Evolutionary conservation across 2,113 vertebrate genomes (phyloP), one percentile per base, ranked within the genome.

Genomic region (Pampusana beccarii): DNA sequence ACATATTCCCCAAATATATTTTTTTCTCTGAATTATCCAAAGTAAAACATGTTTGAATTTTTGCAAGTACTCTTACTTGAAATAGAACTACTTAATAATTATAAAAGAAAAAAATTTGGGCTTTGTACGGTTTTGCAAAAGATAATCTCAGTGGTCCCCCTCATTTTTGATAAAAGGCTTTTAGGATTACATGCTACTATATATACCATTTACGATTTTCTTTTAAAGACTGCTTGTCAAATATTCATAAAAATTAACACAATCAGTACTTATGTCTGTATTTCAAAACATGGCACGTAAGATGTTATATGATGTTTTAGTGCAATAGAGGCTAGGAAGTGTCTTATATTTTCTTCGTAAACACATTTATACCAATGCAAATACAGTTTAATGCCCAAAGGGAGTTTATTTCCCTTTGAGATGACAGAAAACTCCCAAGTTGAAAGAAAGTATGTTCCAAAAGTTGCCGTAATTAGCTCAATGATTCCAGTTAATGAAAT

Each of bases 31-130:
- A 69, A 38, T 53, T 57, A 18, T 31, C 20, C 5, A 2, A 33
- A 20, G 4, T 61, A 61, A 90, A 83, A 44, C 13, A 5, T 58
- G 6, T 19, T 61, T 69, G 21, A 80, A 58, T 70, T 77, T 91
- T 44, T 40, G 53, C 17, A 69, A 16, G 24, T 29, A 11, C 4
- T 65, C 44, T 67, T 67, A 46, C 5, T 46, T 60, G 34, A 72
- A 77, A 57, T 50, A 54, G 12, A 88, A 80, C 6, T 44, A 40
- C 19, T 17, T 6, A 80, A 77, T n/a, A 88, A 56, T 69, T 56
- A 23, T 0, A n/a, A 9, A 3, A 38, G 2, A 14, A 62, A 61
- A 83, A 77, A 72, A 5, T 0, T 4, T 6, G 7, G 6, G 2
- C 0, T 12, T 31, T 78, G 38, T 26, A 23, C 33, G 18, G 5